A percentile compares a stretch with the other conserved stretches of the same genome.
Conservation (phyloP, 2,113 vertebrate species). For the Pteropus alecto region DNA sequence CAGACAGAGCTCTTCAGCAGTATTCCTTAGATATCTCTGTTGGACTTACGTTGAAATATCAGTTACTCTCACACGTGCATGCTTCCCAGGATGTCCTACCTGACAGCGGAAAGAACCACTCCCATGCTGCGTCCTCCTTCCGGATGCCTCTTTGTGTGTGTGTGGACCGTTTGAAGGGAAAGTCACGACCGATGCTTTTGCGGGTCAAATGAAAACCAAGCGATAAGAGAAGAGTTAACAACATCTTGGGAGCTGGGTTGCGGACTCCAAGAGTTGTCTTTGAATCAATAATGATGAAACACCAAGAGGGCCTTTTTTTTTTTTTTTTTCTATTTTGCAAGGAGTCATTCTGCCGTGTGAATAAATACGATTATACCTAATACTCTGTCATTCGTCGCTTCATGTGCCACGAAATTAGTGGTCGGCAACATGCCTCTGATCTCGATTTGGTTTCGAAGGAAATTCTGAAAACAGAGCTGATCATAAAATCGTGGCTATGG, state of each 20-base stretch:
- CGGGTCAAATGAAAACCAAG: not conserved
- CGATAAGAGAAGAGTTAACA: not conserved
- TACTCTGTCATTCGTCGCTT: not conserved
- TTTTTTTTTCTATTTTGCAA: not conserved
- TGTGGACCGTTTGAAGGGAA: not conserved
- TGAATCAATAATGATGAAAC: not conserved
- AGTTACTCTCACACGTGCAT: not conserved
- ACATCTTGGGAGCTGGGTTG: not conserved
- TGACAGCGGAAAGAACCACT: not conserved
- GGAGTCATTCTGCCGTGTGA: not conserved
- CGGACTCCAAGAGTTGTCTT: not conserved
- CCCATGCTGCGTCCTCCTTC: not conserved
- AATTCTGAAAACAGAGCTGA: not conserved
- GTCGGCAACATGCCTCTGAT: not conserved
- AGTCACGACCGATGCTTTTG: not conserved
- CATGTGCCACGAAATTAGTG: not conserved
- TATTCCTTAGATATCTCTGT: too few relatives aligned
- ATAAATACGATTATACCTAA: not conserved
- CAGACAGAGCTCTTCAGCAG: not conserved
- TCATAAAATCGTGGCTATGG: not conserved
- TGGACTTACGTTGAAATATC: not conserved
- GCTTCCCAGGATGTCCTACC: not conserved
- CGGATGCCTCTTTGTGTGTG: not conserved
- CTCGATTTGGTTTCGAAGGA: not conserved
- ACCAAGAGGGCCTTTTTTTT: not conserved